Percentiles rank a stretch among this genome's conserved stretches.
Conservation (phyloP, 2,797 vertebrate species). For the Paratrypauchen microcephalus region DNA sequence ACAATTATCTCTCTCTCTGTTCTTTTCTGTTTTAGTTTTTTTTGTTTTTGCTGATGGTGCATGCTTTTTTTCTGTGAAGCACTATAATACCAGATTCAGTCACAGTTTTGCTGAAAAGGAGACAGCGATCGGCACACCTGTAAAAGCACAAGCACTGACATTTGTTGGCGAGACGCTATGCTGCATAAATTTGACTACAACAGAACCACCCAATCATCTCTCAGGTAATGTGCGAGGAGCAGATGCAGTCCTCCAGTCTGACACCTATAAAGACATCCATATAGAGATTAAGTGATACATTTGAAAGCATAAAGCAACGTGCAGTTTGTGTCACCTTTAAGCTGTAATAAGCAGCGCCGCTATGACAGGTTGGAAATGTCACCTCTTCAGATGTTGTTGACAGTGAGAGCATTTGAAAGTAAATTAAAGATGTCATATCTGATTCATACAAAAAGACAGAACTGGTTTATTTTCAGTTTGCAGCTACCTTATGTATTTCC, state of each 20-base stretch:
- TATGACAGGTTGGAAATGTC: constrained; percentile 38
- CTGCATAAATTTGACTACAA: constrained; percentile 39
- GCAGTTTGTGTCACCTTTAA: constrained; percentile 33
- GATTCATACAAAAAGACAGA: too few species aligned
- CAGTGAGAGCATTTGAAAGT: constrained; percentile 22
- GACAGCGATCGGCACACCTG: constrained; percentile 24
- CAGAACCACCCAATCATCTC: constrained; percentile 17
- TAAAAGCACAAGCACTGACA: constrained; percentile 27
- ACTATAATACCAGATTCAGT: background rate
- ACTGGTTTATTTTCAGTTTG: too few species aligned
- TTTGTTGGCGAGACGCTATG: constrained; percentile 13
- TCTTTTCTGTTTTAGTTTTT: too few species aligned
- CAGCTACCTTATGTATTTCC: too few species aligned
- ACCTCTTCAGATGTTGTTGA: constrained; percentile 17
- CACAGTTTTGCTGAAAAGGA: constrained; percentile 26
- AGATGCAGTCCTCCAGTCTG: constrained; percentile 26
- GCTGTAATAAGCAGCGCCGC: constrained; percentile 25
- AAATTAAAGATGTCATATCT: constrained; percentile 10
- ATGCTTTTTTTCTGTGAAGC: background rate
- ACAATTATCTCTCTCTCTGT: too few species aligned
- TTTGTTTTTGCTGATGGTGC: background rate
- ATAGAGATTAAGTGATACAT: constrained; percentile 19
- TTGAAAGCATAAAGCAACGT: constrained; percentile 21
- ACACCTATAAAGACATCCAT: constrained; percentile 13
- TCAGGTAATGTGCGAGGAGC: constrained; percentile 24